These are phyloP conservation scores for Tryphoninae sp. DNA, from an alignment of 2,888 invertebrate species.

Conservation along the genomic window DNA sequence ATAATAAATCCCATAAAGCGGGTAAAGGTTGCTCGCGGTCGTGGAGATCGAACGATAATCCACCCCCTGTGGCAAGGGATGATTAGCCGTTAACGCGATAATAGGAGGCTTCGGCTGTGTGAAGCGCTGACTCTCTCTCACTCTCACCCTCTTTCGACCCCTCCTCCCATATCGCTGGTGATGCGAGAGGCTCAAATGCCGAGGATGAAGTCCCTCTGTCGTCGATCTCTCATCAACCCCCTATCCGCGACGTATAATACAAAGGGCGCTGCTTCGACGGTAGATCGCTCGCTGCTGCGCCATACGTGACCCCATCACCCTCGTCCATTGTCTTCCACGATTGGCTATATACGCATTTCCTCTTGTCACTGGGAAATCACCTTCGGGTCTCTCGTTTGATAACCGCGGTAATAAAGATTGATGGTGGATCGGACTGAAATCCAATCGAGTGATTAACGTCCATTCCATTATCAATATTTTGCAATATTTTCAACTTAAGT, in stretches of 20 bases:
- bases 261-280: constrained; percentile 56
- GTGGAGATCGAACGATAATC: constrained; percentile 57
- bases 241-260: constrained; percentile 42
- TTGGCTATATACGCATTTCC: constrained; percentile 53
- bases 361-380: constrained; percentile 44
- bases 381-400: background rate
- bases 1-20: constrained; percentile 56
- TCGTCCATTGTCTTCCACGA: constrained; percentile 58
- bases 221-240: constrained; percentile 63
- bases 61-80: constrained; percentile 64
- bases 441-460: constrained; percentile 39
- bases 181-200: constrained; percentile 59
- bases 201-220: constrained; percentile 64
- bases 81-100: constrained; percentile 75
- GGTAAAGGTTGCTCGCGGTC: constrained; percentile 51
- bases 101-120: constrained; percentile 67
- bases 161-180: constrained; percentile 27
- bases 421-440: background rate
- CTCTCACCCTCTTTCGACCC: constrained; percentile 31
- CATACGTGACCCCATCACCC: constrained; percentile 44
- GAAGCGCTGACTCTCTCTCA: constrained; percentile 66
- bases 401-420: constrained; percentile 17
- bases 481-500: constrained; percentile 30
- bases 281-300: constrained; percentile 32
- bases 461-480: constrained; percentile 37